These are phyloP conservation scores for Drosophila nr. perissopoda DNA, from an alignment of 2,888 invertebrate genomes.

Conservation along the genomic window DNA sequence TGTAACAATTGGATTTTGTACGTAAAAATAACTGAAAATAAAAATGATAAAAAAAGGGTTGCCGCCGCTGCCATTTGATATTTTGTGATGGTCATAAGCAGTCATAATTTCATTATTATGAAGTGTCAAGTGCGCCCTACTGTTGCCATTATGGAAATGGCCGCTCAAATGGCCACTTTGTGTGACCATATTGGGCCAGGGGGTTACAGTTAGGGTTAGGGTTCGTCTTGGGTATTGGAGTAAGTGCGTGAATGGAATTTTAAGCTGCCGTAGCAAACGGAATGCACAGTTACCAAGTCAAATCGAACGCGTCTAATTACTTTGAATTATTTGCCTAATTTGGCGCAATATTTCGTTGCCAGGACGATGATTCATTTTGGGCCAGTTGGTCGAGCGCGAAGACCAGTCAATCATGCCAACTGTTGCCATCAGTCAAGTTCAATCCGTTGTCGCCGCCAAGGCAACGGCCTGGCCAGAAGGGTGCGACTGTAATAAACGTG, in stretches of 20 bases:
- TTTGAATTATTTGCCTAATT: constrained; percentile 81
- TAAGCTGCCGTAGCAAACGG: constrained; percentile 41
- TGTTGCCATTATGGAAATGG: constrained; percentile 67
- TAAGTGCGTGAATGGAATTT: constrained; percentile 45
- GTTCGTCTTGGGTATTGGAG: constrained; percentile 7
- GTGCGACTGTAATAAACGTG: constrained; percentile 48
- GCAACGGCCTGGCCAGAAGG: constrained; percentile 36
- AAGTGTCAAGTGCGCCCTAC: constrained; percentile 66
- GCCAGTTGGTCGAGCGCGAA: constrained; percentile 37
- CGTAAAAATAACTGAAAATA: constrained; percentile 28
- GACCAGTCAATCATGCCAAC: constrained; percentile 73
- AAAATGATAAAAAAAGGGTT: constrained; percentile 49
- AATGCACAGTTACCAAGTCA: constrained; percentile 28
- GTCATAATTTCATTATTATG: constrained; percentile 80
- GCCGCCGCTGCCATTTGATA: constrained; percentile 36
- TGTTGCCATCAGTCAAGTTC: constrained; percentile 73
- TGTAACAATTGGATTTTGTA: constrained; percentile 40
- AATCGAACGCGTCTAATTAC: constrained; percentile 71
- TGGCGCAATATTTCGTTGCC: constrained; percentile 71
- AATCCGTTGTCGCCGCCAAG: constrained; percentile 52
- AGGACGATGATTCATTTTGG: constrained; percentile 78
- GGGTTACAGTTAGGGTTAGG: constrained; percentile 15
- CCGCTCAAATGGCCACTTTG: constrained; percentile 67
- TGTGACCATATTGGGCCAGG: constrained; percentile 52
- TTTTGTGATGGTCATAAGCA: constrained; percentile 66